Base-by-base conservation (phyloP, 2,888 invertebrate genomes). In the Rhabditoides inermis region DNA sequence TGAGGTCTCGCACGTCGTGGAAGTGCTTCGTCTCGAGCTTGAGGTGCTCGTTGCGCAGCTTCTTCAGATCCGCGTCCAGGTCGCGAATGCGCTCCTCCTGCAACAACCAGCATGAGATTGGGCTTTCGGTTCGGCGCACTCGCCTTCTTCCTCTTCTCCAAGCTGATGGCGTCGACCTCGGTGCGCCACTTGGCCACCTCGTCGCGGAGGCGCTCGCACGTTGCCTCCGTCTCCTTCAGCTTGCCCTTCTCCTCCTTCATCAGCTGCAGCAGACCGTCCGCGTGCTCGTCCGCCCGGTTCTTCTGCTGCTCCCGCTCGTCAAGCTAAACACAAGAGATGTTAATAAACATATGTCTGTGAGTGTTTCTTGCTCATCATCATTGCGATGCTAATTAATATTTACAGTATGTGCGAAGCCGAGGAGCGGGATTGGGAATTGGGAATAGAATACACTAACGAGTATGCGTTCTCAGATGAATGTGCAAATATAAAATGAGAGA, bases 21-120 rank as follows among this genome's bases (percentile, higher is more conserved):
- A 63, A 65, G 30, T 58, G 54, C 40, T 55, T 56, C 12, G 58
- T 55, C 36, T 65, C 63, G 12, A 65, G 48, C 30, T 59, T 58
- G 10, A 32, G 15, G 52, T 59, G 60, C 6, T 63, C 61, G n/a
- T 28, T 47, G 25, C 53, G 42, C 28, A 50, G 25, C 27, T 56
- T 46, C 45, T 62, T 63, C 26, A 56, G 36, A 37, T 64, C 60
- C 0, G 26, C 7, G 2, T 64, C 62, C 15, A 59, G 30, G 41
- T 50, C 25, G 27, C 20, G 20, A 10, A 20, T 12, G 4, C n/a
- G 25, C 6, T 2, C 20, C 7, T 15, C 15, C 23, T 4, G 40
- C n/a, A 25, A 6, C n/a, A 28, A n/a, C 12, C 3, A 32, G 22
- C 15, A 4, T 2, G 5, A 49, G 27, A 20, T 15, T 26, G n/a